Percentiles rank a stretch among this genome's conserved stretches.
Conservation (phyloP, 2,113 vertebrate genomes). For the Salvelinus sp. region DNA sequence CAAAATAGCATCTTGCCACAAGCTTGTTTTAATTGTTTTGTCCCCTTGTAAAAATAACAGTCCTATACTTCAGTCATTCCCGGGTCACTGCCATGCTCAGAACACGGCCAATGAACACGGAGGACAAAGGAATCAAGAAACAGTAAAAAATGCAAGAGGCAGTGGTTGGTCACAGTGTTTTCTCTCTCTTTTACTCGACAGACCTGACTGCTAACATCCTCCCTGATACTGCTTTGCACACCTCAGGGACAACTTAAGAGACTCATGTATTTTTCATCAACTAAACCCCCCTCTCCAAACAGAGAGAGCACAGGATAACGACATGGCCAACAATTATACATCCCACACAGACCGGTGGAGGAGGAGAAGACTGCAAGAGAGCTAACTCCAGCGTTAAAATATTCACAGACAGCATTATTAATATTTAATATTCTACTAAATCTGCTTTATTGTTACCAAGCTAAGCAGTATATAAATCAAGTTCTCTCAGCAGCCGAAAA, state of each 20-base stretch:
- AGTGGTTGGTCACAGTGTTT: background rate
- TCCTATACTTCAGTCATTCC: background rate
- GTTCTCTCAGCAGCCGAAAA: background rate
- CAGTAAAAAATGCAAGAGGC: constrained; percentile 23
- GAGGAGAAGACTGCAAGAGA: constrained; percentile 8
- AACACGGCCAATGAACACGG: constrained; percentile 14
- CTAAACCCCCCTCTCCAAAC: background rate
- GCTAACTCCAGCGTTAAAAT: constrained; percentile 32
- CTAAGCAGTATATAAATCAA: constrained; percentile 38
- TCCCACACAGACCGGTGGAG: constrained; percentile 4
- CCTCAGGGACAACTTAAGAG: constrained; percentile 15
- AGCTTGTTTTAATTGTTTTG: no score
- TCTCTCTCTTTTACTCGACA: background rate
- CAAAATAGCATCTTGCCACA: no score
- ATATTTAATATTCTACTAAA: constrained; percentile 45
- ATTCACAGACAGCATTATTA: constrained; percentile 40
- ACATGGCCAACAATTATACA: constrained; percentile 15
- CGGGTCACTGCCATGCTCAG: background rate
- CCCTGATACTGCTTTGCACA: constrained; percentile 6
- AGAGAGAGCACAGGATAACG: background rate
- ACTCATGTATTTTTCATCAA: constrained; percentile 30
- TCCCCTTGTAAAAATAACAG: background rate
- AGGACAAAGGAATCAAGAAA: constrained; percentile 5
- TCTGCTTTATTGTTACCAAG: constrained; percentile 33
- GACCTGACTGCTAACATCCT: background rate